These are phyloP conservation scores for Anolis carolinensis DNA, from an alignment of 2,113 vertebrate genomes.

Conservation along the genomic window DNA sequence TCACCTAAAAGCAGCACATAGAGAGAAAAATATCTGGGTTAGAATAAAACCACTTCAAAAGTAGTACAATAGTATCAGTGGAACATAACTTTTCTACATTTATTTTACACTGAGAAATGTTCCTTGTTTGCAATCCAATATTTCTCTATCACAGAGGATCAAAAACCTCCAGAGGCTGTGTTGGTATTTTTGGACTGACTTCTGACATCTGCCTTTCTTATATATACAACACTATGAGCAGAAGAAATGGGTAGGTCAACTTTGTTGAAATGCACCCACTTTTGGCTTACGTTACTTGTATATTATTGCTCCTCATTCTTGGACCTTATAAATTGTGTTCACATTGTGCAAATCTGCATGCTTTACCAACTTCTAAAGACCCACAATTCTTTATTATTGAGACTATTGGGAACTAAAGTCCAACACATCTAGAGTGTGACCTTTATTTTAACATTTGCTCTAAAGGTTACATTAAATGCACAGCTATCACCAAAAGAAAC, in stretches of 20 bases:
- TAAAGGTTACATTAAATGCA: neutral
- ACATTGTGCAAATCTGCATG: neutral
- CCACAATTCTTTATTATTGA: too few species aligned
- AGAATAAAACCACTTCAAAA: neutral
- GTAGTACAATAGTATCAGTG: neutral
- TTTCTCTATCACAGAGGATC: neutral
- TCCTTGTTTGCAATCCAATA: neutral
- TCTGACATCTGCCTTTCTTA: neutral
- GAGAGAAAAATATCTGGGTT: neutral
- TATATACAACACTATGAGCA: neutral
- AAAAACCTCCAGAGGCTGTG: neutral
- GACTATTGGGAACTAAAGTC: neutral
- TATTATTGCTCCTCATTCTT: neutral
- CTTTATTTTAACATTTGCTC: neutral
- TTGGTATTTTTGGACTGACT: too few species aligned
- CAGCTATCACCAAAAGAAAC: neutral
- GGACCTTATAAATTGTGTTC: neutral
- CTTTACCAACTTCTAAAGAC: neutral
- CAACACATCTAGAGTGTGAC: neutral
- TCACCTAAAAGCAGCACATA: constrained; percentile 76
- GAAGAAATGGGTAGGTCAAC: neutral
- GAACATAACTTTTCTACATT: neutral
- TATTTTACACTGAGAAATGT: neutral
- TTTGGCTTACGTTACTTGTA: neutral
- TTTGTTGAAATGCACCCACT: neutral